These are phyloP conservation scores for Drosophila longiperda DNA, from an alignment of 2,888 invertebrate genomes.

Conservation along the genomic window DNA sequence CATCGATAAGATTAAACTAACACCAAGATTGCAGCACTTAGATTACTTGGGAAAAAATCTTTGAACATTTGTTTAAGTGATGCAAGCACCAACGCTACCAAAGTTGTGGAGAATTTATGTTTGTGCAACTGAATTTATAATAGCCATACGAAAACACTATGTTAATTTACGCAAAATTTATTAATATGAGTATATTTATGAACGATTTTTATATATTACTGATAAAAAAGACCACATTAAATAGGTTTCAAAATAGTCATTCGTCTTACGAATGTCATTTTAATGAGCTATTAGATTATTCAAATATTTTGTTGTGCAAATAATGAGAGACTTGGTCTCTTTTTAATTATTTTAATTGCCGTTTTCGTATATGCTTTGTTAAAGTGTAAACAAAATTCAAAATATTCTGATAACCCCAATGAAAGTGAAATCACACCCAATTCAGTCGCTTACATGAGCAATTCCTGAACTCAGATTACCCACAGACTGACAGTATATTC, in stretches of 20 bases:
- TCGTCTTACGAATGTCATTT: background rate
- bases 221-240: background rate
- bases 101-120: slow-evolving; percentile 10
- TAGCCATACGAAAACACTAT: background rate
- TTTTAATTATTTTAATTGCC: slow-evolving; percentile 6
- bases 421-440: slow-evolving; percentile 42
- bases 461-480: slow-evolving; percentile 16
- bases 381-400: slow-evolving; percentile 11
- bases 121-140: background rate
- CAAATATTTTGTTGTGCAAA: slow-evolving; percentile 16
- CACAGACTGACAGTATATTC: background rate
- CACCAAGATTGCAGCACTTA: slow-evolving; percentile 12
- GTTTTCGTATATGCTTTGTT: slow-evolving; percentile 18
- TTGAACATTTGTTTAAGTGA: background rate
- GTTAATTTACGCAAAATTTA: background rate
- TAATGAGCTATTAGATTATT: slow-evolving; percentile 18
- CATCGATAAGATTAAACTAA: slow-evolving; percentile 46
- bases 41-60: slow-evolving; percentile 4
- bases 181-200: background rate
- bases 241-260: slow-evolving; percentile 21
- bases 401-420: slow-evolving; percentile 37
- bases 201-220: background rate
- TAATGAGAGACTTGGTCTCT: background rate
- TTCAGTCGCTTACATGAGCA: background rate
- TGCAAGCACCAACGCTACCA: background rate